A percentile compares a stretch with the other conserved stretches of the same genome.
phyloP scores from a whole-genome alignment of 2,888 invertebrate genomes.

The Tigriopus californicus region DNA sequence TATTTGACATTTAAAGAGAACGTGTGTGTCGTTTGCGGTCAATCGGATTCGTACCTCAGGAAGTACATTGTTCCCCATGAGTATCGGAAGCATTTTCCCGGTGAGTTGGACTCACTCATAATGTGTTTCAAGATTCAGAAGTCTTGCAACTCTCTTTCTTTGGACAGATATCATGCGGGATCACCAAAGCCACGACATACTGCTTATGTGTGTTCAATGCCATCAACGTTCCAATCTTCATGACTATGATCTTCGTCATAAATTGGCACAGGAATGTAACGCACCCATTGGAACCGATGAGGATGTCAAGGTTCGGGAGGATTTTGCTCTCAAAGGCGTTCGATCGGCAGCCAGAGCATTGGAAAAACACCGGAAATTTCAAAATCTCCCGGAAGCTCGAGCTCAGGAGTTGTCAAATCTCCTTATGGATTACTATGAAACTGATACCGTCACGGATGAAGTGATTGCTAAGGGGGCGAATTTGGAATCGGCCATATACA shows the following conservation, averaged over 20 bases:
- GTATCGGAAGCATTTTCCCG: constrained; percentile 54
- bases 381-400: constrained; percentile 36
- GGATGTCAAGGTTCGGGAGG: constrained; percentile 20
- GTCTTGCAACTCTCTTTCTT: constrained; percentile 21
- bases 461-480: constrained; percentile 21
- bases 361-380: constrained; percentile 8
- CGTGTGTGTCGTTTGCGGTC: constrained; percentile 59
- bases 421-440: constrained; percentile 35
- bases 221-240: constrained; percentile 47
- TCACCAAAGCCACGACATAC: constrained; percentile 58
- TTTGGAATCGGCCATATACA: constrained; percentile 33
- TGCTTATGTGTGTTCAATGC: constrained; percentile 49
- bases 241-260: constrained; percentile 40
- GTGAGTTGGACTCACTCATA: constrained; percentile 28
- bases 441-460: too few species aligned
- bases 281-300: constrained; percentile 39
- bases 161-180: constrained; percentile 47
- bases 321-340: constrained; percentile 24
- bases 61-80: constrained; percentile 67
- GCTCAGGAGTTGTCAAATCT: constrained; percentile 31
- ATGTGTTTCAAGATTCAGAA: too few species aligned
- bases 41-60: constrained; percentile 42
- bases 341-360: constrained; percentile 25
- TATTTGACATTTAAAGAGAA: constrained; percentile 51
- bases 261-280: constrained; percentile 39